Evolutionary conservation across 2,888 invertebrate genomes (phyloP).

Genomic region (Nycteola revayana): DNA sequence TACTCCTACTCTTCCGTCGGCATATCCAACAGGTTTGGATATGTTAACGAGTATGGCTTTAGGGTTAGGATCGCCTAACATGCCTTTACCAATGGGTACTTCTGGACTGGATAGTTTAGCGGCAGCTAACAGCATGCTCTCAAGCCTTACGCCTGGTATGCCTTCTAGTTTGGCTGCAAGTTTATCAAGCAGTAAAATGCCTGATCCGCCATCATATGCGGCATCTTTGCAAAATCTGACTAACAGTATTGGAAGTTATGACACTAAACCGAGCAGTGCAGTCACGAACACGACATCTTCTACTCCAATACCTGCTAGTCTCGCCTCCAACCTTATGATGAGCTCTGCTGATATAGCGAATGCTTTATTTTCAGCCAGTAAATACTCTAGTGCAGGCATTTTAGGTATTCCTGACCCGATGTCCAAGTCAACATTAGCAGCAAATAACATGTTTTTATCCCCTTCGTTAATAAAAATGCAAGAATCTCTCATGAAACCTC

Average conservation of each 20-base stretch:
- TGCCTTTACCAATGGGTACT: slow-evolving; percentile 67
- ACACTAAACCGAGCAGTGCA: slow-evolving; percentile 72
- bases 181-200: slow-evolving; percentile 64
- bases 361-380: slow-evolving; percentile 85
- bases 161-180: slow-evolving; percentile 68
- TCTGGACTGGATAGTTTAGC: slow-evolving; percentile 71
- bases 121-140: slow-evolving; percentile 75
- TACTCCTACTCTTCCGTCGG: slow-evolving; percentile 75
- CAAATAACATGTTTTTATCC: slow-evolving; percentile 90
- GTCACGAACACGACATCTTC: slow-evolving; percentile 74
- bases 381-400: slow-evolving; percentile 83
- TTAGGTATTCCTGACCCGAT: slow-evolving; percentile 88
- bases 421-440: slow-evolving; percentile 87
- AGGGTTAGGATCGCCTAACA: slow-evolving; percentile 67
- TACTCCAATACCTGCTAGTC: slow-evolving; percentile 74
- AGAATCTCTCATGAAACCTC: slow-evolving; percentile 82
- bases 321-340: slow-evolving; percentile 84
- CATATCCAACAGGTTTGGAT: slow-evolving; percentile 72
- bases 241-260: slow-evolving; percentile 63
- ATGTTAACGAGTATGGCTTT: slow-evolving; percentile 79
- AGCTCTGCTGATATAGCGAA: slow-evolving; percentile 84
- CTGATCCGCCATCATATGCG: slow-evolving; percentile 74
- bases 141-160: slow-evolving; percentile 66
- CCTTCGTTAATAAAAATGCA: slow-evolving; percentile 89
- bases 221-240: slow-evolving; percentile 71